A percentile compares a stretch with the other conserved stretches of the same genome.
phyloP scores from a whole-genome alignment of 2,113 vertebrate genomes.

The Puffinus mauretanicus region DNA sequence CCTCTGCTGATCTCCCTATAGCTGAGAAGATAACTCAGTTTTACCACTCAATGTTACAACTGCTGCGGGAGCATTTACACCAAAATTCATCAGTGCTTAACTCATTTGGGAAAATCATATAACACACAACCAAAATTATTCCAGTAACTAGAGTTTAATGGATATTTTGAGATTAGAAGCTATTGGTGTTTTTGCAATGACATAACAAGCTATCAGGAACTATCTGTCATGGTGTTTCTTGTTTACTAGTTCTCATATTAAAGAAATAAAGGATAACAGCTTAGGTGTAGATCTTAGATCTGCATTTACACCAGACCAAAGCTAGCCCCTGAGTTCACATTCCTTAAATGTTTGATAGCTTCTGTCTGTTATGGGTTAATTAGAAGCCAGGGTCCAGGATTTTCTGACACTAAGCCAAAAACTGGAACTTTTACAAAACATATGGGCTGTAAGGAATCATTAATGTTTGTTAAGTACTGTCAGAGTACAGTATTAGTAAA shows the following conservation, averaged over 20 bases:
- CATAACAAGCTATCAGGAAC: background rate
- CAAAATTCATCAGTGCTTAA: too few species aligned
- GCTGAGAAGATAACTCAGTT: accelerated
- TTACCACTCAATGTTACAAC: accelerated
- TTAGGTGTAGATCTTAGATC: background rate
- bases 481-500: background rate
- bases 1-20: accelerated
- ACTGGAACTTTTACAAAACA: background rate
- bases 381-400: background rate
- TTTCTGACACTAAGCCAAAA: background rate
- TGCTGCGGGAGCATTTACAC: too few species aligned
- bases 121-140: accelerated
- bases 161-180: background rate
- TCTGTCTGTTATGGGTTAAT: accelerated
- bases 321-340: background rate
- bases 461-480: background rate
- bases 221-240: accelerated
- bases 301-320: accelerated
- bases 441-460: background rate
- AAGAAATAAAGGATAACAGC: background rate
- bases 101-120: accelerated
- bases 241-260: background rate
- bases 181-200: background rate
- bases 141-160: too few species aligned
- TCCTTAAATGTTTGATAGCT: background rate